Base-by-base conservation (phyloP, 2,797 vertebrate genomes). In the Erpetoichthys calabaricus region DNA sequence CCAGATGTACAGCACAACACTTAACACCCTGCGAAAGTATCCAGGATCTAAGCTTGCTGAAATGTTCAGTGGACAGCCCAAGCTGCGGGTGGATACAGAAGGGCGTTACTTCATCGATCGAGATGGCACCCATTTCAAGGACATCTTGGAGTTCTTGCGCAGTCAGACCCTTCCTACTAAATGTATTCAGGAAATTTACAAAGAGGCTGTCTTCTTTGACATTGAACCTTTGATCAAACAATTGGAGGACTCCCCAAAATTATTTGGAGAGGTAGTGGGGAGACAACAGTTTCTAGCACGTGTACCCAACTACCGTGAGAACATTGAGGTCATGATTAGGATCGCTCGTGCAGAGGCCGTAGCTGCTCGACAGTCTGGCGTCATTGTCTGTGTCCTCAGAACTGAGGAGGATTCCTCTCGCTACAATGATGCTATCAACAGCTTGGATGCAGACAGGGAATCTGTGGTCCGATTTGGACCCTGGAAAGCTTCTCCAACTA, bases 381-480 rank as follows among this genome's bases (percentile, higher is more conserved):
- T 96, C 70, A 67, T 87, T 0, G 86, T 95, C 44, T 92, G 90
- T 0, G 77, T 85, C 0, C 74, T 92, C 62, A 79, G 55, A 47
- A 88, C 80, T 0, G 89, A 91, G 59, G 89, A 92, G 53, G 88
- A 93, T 0, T 60, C 75, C 0, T 65, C 67, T 6, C 72, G 57
- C 44, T 89, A 86, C 6, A 75, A 75, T 0, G 80, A 88, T 7
- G 78, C 81, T 47, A 59, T 91, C 59, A 76, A 61, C 54, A 68
- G 67, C 60, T 72, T 94, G 70, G 89, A 87, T 54, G 78, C 60
- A 0, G 75, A 79, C 5, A 90, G 88, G 68, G 87, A 84, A 47
- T 91, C 91, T 0, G 87, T 91, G 61, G 91, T 98, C 70, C 91
- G 80, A 3, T 97, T 97, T 1, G 93, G 92, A 1, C 93, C 93